Conservation (phyloP, 1,140 invertebrate genomes). For the Metaphire vulgaris region DNA sequence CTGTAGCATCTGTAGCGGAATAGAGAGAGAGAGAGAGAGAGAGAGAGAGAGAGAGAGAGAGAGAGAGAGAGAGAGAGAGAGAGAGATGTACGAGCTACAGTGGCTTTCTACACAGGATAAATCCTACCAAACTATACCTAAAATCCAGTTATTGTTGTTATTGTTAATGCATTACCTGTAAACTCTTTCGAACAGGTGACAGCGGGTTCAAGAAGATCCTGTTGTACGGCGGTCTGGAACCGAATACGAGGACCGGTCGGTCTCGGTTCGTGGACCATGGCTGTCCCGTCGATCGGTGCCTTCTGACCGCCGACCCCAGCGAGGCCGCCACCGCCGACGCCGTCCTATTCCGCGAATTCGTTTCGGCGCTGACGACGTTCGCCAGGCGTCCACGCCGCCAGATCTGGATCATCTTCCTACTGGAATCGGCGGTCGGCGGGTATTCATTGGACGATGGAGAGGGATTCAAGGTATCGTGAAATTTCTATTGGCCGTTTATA, state of each 20-base stretch:
- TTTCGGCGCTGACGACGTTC: neutral
- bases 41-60: too few species aligned
- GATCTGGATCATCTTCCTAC: conserved; percentile 60
- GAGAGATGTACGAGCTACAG: too few species aligned
- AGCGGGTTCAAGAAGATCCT: conserved; percentile 12
- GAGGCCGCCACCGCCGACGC: conserved; percentile 10
- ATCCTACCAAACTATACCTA: too few species aligned
- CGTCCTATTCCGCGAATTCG: conserved; percentile 13
- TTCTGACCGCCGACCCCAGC: neutral
- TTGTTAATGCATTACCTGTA: too few species aligned
- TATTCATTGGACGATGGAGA: conserved; percentile 56
- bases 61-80: too few species aligned
- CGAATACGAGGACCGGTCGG: neutral
- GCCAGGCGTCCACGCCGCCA: neutral
- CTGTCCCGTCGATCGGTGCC: conserved; percentile 13
- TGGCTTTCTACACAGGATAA: too few species aligned
- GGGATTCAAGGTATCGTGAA: neutral
- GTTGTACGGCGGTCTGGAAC: neutral
- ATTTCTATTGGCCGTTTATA: neutral
- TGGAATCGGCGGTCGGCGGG: conserved; percentile 62
- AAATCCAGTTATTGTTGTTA: too few species aligned
- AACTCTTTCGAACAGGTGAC: too few species aligned
- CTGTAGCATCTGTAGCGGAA: too few species aligned
- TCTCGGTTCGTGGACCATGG: neutral
- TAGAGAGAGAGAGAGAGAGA: too few species aligned